Conservation (phyloP, 2,888 invertebrate species). For the Esperia sulphurella region DNA sequence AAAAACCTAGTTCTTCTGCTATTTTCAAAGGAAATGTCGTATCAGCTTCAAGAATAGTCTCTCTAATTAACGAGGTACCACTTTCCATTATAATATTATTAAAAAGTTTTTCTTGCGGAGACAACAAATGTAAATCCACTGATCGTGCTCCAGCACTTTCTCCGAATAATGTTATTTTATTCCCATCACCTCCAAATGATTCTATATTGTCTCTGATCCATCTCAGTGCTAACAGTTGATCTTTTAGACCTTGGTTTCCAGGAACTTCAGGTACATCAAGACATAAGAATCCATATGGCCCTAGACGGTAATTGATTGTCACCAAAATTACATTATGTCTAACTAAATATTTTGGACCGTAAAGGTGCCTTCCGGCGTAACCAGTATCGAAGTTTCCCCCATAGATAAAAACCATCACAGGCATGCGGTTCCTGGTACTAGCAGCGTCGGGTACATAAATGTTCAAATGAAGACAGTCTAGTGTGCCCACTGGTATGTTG, state of each 20-base stretch:
- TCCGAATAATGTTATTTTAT: constrained; percentile 43
- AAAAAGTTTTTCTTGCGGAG: constrained; percentile 33
- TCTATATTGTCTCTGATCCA: constrained; percentile 49
- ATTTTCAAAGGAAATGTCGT: constrained; percentile 31
- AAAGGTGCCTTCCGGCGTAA: constrained; percentile 20
- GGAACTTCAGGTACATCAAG: constrained; percentile 38
- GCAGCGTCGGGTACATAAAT: constrained; percentile 40
- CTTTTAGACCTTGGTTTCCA: constrained; percentile 54
- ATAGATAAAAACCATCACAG: constrained; percentile 45
- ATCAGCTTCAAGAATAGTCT: constrained; percentile 28
- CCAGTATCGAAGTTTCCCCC: constrained; percentile 40
- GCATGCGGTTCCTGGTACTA: constrained; percentile 26
- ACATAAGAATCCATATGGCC: constrained; percentile 54
- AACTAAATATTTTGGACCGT: constrained; percentile 38
- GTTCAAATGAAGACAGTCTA: constrained; percentile 43
- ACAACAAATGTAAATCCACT: constrained; percentile 44
- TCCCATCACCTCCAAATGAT: constrained; percentile 47
- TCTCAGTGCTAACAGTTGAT: constrained; percentile 40
- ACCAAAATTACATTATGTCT: constrained; percentile 46
- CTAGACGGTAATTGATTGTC: constrained; percentile 41
- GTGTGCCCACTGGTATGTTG: constrained; percentile 22
- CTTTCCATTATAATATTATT: constrained; percentile 43
- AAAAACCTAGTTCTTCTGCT: constrained; percentile 31
- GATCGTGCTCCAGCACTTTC: constrained; percentile 42
- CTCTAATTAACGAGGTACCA: constrained; percentile 33